Base-by-base conservation (phyloP, 1,140 invertebrate genomes). In the Drosophila nigrodunni region DNA sequence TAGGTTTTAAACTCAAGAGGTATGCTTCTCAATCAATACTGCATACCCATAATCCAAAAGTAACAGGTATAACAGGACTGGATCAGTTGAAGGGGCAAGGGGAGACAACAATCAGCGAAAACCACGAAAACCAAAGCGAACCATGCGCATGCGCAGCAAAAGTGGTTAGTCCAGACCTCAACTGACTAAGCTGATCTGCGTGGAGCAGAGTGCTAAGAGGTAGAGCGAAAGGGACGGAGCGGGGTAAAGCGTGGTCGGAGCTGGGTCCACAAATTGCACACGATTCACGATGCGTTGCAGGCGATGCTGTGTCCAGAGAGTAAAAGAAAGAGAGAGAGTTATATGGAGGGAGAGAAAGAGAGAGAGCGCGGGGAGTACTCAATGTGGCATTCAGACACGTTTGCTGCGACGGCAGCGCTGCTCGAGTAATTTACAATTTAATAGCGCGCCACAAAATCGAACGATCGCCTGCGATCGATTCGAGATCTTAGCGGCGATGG, bases 351-450 rank as follows among this genome's bases (percentile, higher is more conserved):
- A 5, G 5, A 0, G 13, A 30, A 6, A 30, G 25, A 6, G 6
- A 5, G 10, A 21, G 3, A 1, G 7, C 13, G 13, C 35, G 37
- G 64, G 8, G 41, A 57, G 37, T 58, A 18, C 69, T 43, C 68
- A 60, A 86, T 85, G 71, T 73, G 78, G 86, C 85, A 89, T 89
- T 89, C 86, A 89, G 86, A 90, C 85, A 89, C 85, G 85, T 89
- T 90, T 89, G 77, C 54, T 21, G 75, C 80, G 49, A 64, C 77
- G 25, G 77, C 85, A 89, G 85, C 85, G 86, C 80, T 81, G 80
- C 80, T 47, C 75, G 68, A 80, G 68, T 86, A 89, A 89, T 89
- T 89, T 89, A 90, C 81, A 85, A 89, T 89, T 90, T 89, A 89
- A 89, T 89, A 90, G 85, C 78, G 62, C 71, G 86, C 86, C 72